phyloP scores from a whole-genome alignment of 2,797 vertebrate species.

The Mus spretus region DNA sequence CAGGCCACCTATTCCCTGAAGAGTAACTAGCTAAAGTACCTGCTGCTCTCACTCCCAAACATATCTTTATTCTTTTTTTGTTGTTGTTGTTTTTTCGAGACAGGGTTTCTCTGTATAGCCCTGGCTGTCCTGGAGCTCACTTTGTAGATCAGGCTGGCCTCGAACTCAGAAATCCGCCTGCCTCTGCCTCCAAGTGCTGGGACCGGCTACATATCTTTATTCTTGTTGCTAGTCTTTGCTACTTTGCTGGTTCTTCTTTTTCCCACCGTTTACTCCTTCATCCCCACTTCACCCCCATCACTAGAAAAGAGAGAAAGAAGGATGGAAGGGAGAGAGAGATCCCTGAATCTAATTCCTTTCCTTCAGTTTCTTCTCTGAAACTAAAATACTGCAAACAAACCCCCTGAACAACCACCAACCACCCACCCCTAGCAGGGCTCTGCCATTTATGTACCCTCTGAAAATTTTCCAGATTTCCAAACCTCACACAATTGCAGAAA shows the following conservation, averaged over 20 bases:
- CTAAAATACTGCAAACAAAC: background rate
- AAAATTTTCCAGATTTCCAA: background rate
- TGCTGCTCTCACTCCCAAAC: too few species aligned
- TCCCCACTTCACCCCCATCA: background rate
- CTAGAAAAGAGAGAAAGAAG: background rate
- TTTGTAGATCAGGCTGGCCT: too few species aligned
- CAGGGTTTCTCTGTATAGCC: too few species aligned
- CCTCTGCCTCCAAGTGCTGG: too few species aligned
- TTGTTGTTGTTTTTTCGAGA: too few species aligned
- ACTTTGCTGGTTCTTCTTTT: background rate
- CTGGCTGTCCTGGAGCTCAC: too few species aligned
- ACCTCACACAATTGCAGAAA: background rate
- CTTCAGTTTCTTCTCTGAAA: background rate
- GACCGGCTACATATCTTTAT: background rate
- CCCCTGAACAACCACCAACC: background rate
- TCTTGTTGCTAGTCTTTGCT: background rate
- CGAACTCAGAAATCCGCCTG: too few species aligned
- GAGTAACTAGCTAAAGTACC: background rate
- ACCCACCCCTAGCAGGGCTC: background rate
- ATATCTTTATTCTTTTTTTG: background rate
- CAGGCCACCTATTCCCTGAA: conserved; percentile 13
- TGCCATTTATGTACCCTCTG: too few species aligned
- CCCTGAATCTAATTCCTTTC: background rate
- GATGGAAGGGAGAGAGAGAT: background rate
- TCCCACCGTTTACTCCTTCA: background rate